Evolutionary conservation across 2,797 vertebrate species (phyloP), one percentile per base, ranked within the genome.

Genomic region (Lacerta bilineata): DNA sequence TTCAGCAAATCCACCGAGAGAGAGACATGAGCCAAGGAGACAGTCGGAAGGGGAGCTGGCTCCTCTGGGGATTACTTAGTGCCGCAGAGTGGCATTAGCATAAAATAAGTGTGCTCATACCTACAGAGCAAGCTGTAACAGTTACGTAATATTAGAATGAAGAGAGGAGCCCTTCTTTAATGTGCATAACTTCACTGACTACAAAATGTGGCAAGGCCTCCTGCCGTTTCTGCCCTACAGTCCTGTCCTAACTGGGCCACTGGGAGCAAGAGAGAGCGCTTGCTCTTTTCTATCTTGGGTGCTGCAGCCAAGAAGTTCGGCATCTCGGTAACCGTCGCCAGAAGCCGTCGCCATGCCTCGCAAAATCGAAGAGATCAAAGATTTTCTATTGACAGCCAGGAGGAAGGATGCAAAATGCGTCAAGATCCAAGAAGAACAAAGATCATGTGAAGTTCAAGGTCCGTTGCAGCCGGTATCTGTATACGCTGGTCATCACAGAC

Each of bases 1-100:
- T 80, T 61, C 36, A 89, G 77, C n/a, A 85, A 43, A 72, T 84
- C 46, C 66, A 79, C 13, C 29, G 36, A 13, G 55, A 46, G 50
- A 64, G 23, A 69, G 36, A 74, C 71, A 46, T 1, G 33, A 36
- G 50, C 76, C 17, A n/a, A 83, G 43, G 46, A 36, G 20, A 41
- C 27, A 55, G 64, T 29, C 17, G 46, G n/a, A 46, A 84, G 46
- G 6, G 36, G 36, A 82, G 23, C 68, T 7, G 9, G 2, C 23
- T 80, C 55, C 68, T 64, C 20, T 0, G 23, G 39, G 77, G 55
- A 36, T 29, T 85, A 29, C n/a, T 68, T 64, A 23, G 81, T 9
- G 5, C 66, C 59, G 8, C 10, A 75, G 72, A 33, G 23, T 36
- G 41, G 66, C 23, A 69, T 39, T 46, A 77, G 68, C 33, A 78